Conservation (phyloP, 53 echinoderm and acorn worm species). For the Hippasteria phrygiana region DNA sequence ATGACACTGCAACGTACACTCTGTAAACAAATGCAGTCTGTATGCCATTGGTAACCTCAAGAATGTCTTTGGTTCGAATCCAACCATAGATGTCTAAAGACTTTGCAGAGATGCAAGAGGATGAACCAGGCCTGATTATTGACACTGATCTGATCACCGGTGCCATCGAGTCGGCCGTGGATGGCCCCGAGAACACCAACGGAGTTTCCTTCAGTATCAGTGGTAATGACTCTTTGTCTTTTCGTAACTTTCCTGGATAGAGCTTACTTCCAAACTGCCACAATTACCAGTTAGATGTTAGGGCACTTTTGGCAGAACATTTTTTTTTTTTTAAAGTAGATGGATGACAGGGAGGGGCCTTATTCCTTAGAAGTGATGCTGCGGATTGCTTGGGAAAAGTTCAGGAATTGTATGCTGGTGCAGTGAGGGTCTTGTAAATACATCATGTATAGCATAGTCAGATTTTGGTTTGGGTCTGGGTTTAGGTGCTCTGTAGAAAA, state of each 20-base stretch:
- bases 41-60: neutral
- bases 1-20: neutral
- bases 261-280: too few relatives aligned
- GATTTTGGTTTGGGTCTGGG: neutral
- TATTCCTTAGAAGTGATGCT: too few relatives aligned
- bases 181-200: slow-evolving; percentile 37
- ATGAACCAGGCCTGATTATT: slow-evolving; percentile 81
- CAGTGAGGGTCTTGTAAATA: neutral
- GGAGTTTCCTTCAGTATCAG: slow-evolving; percentile 65
- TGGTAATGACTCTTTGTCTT: slow-evolving; percentile 76
- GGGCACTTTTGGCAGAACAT: neutral
- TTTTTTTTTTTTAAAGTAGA: too few relatives aligned
- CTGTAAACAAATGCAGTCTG: neutral
- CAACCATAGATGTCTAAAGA: slow-evolving; percentile 86
- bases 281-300: neutral
- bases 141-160: slow-evolving; percentile 82
- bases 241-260: slow-evolving; percentile 55
- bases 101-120: slow-evolving; percentile 99
- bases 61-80: neutral
- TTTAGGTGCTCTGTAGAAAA: neutral
- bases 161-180: slow-evolving; percentile 78
- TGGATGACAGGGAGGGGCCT: too few relatives aligned
- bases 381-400: too few relatives aligned
- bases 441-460: neutral
- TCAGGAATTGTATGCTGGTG: neutral